A percentile compares a stretch with the other conserved stretches of the same genome.
phyloP scores from a whole-genome alignment of 2,797 vertebrate genomes.

The Pseudochirops corinnae region DNA sequence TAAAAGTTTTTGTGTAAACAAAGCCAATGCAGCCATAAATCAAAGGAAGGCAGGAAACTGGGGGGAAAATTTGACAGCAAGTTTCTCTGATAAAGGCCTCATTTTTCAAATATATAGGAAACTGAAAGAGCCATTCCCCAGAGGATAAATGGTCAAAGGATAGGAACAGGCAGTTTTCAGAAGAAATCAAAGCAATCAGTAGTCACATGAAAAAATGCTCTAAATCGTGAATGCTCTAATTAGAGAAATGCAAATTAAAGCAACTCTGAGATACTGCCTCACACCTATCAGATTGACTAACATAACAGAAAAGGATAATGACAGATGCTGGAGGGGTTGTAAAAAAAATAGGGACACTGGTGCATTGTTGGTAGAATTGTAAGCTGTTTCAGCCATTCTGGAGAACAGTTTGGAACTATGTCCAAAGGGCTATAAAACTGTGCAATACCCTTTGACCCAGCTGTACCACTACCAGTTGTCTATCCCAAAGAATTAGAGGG shows the following conservation, averaged over 20 bases:
- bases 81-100: not conserved
- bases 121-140: not conserved
- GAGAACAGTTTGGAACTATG: not conserved
- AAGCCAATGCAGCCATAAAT: not conserved
- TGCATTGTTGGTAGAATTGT: not conserved
- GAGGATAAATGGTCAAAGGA: not conserved
- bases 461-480: not conserved
- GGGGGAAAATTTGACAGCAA: not conserved
- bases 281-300: not conserved
- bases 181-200: not conserved
- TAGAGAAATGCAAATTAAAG: not conserved
- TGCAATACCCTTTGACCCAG: not conserved
- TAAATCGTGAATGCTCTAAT: not conserved
- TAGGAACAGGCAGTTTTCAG: not conserved
- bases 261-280: not conserved
- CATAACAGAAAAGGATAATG: not conserved
- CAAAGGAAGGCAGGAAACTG: not conserved
- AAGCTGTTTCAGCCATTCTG: not conserved
- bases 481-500: not conserved
- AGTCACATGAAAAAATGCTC: not conserved
- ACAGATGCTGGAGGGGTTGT: not conserved
- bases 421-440: not conserved
- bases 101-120: not conserved
- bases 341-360: not conserved
- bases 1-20: not conserved